Evolutionary conservation across 2,113 vertebrate species (phyloP).

Genomic region (Syngnathoides biaculeatus): DNA sequence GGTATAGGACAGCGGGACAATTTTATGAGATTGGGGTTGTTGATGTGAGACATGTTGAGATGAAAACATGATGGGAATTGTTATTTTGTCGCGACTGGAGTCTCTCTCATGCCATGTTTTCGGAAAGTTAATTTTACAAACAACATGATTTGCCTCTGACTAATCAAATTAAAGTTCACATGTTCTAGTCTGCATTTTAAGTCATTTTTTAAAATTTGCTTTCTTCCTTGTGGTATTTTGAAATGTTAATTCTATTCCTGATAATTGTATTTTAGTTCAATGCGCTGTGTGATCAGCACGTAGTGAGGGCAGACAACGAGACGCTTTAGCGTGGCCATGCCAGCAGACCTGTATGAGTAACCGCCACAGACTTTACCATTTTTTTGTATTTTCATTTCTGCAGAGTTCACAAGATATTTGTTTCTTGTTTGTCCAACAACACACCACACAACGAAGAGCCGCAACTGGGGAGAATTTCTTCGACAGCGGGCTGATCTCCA

Average conservation of each 20-base stretch:
- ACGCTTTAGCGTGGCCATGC: too few species aligned
- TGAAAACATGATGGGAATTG: background rate
- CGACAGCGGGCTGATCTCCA: constrained; percentile 42
- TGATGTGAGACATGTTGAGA: background rate
- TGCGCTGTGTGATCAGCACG: too few species aligned
- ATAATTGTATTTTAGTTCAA: too few species aligned
- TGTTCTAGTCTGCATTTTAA: too few species aligned
- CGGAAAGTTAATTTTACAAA: background rate
- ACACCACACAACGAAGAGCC: constrained; percentile 35
- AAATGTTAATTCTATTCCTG: too few species aligned
- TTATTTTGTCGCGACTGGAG: background rate
- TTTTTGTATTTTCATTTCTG: constrained; percentile 5
- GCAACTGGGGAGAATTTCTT: constrained; percentile 49
- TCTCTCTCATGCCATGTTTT: background rate
- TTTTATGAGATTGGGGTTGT: background rate
- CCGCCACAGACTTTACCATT: background rate
- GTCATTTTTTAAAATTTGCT: too few species aligned
- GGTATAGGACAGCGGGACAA: background rate
- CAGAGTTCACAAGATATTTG: constrained; percentile 3
- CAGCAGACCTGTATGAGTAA: background rate
- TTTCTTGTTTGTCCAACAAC: constrained; percentile 25
- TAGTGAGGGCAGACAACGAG: too few species aligned
- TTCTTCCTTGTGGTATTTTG: too few species aligned
- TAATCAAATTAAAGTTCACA: too few species aligned
- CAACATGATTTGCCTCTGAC: too few species aligned